Percentiles rank a stretch among this genome's conserved stretches.
Conservation (phyloP, 2,888 invertebrate species). For the Andrena praecox region DNA sequence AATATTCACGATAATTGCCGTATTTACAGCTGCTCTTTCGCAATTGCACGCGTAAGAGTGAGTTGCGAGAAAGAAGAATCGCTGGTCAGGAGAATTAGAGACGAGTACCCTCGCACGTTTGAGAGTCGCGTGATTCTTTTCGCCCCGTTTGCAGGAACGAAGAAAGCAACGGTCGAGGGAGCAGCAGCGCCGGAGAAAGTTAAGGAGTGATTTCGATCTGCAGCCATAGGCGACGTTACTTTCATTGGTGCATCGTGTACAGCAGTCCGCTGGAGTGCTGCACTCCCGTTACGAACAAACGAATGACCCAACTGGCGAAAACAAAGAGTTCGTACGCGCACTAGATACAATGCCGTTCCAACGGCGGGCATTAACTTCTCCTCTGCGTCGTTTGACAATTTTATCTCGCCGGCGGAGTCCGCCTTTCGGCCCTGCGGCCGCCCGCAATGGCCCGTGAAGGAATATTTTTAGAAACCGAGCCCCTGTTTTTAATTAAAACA, state of each 20-base stretch:
- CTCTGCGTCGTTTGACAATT: constrained; percentile 61
- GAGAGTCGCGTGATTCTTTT: not conserved
- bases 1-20: constrained; percentile 5
- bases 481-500: constrained; percentile 62
- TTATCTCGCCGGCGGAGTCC: constrained; percentile 45
- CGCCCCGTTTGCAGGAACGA: not conserved
- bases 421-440: not conserved
- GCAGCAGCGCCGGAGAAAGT: not conserved
- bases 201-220: not conserved
- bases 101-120: not conserved
- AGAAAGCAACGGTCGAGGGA: not conserved
- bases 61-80: not conserved
- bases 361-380: constrained; percentile 24
- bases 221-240: constrained; percentile 23
- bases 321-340: constrained; percentile 70
- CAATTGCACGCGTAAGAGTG: not conserved
- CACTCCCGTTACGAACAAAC: constrained; percentile 65
- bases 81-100: not conserved
- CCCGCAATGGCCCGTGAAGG: constrained; percentile 51
- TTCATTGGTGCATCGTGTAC: constrained; percentile 31
- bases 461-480: constrained; percentile 48
- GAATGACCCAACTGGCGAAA: constrained; percentile 66
- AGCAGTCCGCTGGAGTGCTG: constrained; percentile 14
- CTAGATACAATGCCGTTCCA: constrained; percentile 56
- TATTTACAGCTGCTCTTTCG: constrained; percentile 10